A percentile compares a stretch with the other conserved stretches of the same genome.
Conservation (phyloP, 2,888 invertebrate species). For the Diadromus collaris region DNA sequence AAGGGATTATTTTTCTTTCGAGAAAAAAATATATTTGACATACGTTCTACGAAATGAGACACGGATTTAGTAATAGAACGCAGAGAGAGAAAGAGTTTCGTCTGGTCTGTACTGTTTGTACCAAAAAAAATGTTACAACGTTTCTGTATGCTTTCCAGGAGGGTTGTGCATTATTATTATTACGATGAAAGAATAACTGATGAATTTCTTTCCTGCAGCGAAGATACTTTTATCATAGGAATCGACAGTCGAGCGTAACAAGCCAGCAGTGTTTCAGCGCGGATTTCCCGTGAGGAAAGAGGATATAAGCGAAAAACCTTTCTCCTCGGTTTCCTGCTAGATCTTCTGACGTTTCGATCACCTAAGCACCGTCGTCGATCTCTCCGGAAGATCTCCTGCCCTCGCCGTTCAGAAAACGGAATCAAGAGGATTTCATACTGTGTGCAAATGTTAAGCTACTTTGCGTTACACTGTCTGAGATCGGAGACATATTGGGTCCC, state of each 20-base stretch:
- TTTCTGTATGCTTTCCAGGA: not conserved
- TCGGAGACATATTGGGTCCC: too few species aligned
- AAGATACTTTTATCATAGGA: constrained; percentile 9
- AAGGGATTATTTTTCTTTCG: not conserved
- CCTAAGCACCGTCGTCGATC: not conserved
- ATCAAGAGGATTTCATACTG: not conserved
- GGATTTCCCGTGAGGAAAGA: constrained; percentile 54
- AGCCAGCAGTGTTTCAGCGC: constrained; percentile 39
- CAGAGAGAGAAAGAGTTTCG: not conserved
- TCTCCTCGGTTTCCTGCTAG: not conserved
- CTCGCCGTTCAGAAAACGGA: not conserved
- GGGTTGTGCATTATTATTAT: constrained; percentile 13
- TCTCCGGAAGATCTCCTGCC: not conserved
- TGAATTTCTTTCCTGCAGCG: not conserved
- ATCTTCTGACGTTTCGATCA: not conserved
- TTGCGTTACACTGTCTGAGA: not conserved
- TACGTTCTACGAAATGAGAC: not conserved
- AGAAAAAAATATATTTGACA: not conserved
- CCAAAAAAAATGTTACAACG: not conserved
- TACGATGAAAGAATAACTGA: not conserved
- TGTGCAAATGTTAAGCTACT: not conserved
- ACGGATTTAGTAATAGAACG: not conserved
- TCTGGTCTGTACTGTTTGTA: not conserved
- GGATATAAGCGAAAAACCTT: constrained; percentile 11
- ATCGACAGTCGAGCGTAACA: not conserved